Base-by-base conservation (phyloP, 2,113 vertebrate species). In the Pangasianodon hypophthalmus region DNA sequence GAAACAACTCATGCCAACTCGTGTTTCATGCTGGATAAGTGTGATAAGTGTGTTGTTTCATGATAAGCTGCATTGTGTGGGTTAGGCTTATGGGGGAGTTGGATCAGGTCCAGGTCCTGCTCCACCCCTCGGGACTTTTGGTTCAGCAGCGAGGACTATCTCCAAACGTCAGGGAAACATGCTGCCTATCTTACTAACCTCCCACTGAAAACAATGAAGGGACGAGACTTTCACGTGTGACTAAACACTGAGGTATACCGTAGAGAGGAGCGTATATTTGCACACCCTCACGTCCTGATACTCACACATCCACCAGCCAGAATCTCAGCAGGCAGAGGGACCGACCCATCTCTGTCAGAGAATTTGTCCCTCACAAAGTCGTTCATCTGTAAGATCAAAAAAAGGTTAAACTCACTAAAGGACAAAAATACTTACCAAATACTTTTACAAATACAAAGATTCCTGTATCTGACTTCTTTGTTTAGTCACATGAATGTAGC, bases 311-410 rank as follows among this genome's bases (percentile, higher is more conserved):
- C 96, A 91, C 98, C 98, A 5, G 98, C 97, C 73, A 99, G 8
- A 85, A 99, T 58, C 95, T 99, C 98, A 81, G 98, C 98, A 0
- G 92, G 84, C 0, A 99, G 37, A 88, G 97, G 96, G 94, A 99
- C 97, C 19, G 96, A 94, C 93, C 96, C 93, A 91, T 99, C 98
- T 95, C 94, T 98, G 2, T 84, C 85, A 0, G 96, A 97, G 95
- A 98, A 99, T 94, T 98, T 99, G 95, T 99, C 98, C 95, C 98
- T 96, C 87, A 99, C 97, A 93, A 99, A 97, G 95, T 99, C 98
- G 91, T 99, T 99, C 92, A 99, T 94, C 98, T 99, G 95, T 89
- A 95, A 84, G 92, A 13, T 19, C 16, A 83, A 13, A 18, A 18
- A 7, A 75, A 21, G 9, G 26, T 69, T 44, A 67, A 50, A 67